Percentiles rank a stretch among this genome's conserved stretches.
These are phyloP conservation scores for Echinops telfairi DNA, from an alignment of 2,113 vertebrate species.

Conservation along the genomic window DNA sequence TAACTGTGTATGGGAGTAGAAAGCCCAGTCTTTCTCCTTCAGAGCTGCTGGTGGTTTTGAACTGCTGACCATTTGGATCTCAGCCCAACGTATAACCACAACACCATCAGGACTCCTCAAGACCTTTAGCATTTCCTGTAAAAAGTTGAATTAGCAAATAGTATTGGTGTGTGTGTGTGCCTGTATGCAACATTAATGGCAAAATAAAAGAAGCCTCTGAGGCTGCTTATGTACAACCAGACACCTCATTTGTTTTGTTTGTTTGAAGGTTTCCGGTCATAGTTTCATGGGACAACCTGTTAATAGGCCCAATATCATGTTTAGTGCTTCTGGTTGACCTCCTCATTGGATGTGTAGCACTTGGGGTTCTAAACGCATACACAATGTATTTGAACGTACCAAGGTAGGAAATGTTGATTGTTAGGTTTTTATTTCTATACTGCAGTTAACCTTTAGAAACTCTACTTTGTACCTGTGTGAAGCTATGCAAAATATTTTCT, in stretches of 20 bases:
- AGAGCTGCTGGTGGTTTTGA: no score
- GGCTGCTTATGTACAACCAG: background rate
- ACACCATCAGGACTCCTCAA: no score
- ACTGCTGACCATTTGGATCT: no score
- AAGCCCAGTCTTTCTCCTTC: no score
- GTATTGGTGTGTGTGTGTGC: background rate
- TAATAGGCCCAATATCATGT: background rate
- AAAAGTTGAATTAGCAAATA: background rate
- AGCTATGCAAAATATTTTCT: background rate
- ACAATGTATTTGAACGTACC: conserved; percentile 12
- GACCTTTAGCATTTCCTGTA: background rate
- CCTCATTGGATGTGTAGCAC: background rate
- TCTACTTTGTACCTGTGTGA: background rate
- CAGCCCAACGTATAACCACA: no score
- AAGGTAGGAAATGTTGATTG: background rate
- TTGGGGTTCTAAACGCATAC: background rate
- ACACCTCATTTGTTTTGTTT: background rate
- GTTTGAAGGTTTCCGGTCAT: background rate
- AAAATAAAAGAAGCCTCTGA: background rate
- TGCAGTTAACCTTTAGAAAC: conserved; percentile 43
- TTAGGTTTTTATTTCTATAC: conserved; percentile 39
- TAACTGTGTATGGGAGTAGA: no score
- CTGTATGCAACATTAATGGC: background rate
- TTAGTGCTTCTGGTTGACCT: background rate
- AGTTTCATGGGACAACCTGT: background rate